Evolutionary conservation across 2,888 invertebrate genomes (phyloP), one percentile per base, ranked within the genome.

Genomic region (Petrolisthes manimaculis): DNA sequence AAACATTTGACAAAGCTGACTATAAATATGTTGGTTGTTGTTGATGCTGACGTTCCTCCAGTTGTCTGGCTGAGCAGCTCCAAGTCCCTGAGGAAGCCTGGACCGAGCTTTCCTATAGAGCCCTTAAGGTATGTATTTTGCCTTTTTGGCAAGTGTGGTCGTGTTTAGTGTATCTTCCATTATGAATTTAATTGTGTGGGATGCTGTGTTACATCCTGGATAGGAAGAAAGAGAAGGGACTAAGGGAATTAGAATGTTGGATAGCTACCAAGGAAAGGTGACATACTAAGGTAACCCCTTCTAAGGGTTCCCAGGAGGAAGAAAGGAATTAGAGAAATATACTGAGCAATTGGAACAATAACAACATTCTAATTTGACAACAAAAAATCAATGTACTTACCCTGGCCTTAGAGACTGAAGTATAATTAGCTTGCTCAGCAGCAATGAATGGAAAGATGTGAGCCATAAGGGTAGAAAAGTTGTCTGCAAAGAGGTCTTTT

Each of bases 391-490:
- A 14, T 37, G 54, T 6, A 80, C 80, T 1, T 54, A 80, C 80
- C 54, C 54, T 56, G 21, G 56, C 80, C 56, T 56, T 51, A 0
- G 77, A 77, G 51, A 77, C 37, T 37, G 37, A 37, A 37, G 37
- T 37, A 67, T 67, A 8, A 12, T 18, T n/a, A 4, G 14, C 51
- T 5, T 8, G 3, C 69, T 88, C 88, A 12, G 74, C 88, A 21
- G 88, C 84, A 75, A 88, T 75, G 53, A 67, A 84, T n/a, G 88
- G 88, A 8, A 81, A 88, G 55, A 87, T 75, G 21, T 74, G 74
- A n/a, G 80, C 84, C 84, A 88, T 84, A 9, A 88, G 56, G 1
- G 53, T 51, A 2, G 84, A 75, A 51, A 88, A 88, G 21, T 55
- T 53, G 6, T 37, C 54, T n/a, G 3, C 24, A 9, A 80, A 54